Conservation (phyloP, 2,113 vertebrate genomes). For the Oceanodroma tethys region DNA sequence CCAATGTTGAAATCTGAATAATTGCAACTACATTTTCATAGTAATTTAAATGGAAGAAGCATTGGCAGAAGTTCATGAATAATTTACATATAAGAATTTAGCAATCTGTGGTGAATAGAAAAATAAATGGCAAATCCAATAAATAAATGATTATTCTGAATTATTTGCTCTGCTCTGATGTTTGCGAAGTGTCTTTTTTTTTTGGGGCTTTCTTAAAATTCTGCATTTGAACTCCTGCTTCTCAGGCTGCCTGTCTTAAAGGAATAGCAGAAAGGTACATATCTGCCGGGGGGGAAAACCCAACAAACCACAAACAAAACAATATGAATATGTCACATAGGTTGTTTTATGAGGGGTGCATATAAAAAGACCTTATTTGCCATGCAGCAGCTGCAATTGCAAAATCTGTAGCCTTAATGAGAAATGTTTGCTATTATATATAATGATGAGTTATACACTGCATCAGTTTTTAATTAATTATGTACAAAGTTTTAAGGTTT, state of each 20-base stretch:
- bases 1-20: constrained; percentile 60
- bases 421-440: background rate
- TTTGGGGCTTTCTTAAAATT: background rate
- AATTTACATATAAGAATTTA: constrained; percentile 58
- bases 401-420: background rate
- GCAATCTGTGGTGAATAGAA: constrained; percentile 48
- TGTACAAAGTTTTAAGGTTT: background rate
- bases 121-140: constrained; percentile 59
- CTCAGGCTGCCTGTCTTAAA: background rate
- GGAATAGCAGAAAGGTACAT: background rate
- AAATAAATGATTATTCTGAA: constrained; percentile 59
- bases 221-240: background rate
- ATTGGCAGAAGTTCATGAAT: constrained; percentile 64
- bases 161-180: constrained; percentile 42
- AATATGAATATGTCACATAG: background rate
- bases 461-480: constrained; percentile 23
- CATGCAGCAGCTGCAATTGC: background rate
- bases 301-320: background rate
- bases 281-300: background rate
- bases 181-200: constrained; percentile 35
- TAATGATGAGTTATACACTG: constrained; percentile 5
- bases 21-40: constrained; percentile 47
- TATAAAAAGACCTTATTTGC: background rate
- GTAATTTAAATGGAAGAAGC: constrained; percentile 52
- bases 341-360: background rate